Evolutionary conservation across 2,797 vertebrate species (phyloP).

Genomic region (Pseudochirops corinnae): DNA sequence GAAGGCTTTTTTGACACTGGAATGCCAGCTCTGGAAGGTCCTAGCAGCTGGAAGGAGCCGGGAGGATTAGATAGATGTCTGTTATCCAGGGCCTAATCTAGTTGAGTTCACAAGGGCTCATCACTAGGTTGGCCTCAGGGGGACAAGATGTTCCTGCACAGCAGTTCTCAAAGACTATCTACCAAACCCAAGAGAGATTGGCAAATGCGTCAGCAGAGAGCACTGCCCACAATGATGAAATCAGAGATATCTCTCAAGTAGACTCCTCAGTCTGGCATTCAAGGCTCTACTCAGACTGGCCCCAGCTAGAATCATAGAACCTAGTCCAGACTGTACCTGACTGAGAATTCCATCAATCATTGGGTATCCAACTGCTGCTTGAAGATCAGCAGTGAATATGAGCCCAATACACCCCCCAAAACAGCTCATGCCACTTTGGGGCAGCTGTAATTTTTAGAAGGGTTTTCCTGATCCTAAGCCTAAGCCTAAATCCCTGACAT

Average conservation of each 20-base stretch:
- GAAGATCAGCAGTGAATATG: background rate
- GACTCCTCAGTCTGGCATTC: background rate
- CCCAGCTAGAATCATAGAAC: background rate
- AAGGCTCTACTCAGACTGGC: background rate
- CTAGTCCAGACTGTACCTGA: background rate
- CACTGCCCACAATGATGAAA: background rate
- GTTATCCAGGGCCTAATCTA: background rate
- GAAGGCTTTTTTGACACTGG: background rate
- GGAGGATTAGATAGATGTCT: background rate
- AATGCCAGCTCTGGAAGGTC: background rate
- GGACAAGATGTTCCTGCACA: background rate
- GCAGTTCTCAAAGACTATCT: background rate
- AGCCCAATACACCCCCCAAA: background rate
- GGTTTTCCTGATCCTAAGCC: background rate
- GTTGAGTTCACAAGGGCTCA: background rate
- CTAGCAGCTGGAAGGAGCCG: background rate
- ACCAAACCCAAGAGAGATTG: background rate
- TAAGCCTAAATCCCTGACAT: background rate
- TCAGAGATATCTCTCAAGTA: background rate
- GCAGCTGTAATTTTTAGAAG: background rate
- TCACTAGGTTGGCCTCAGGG: background rate
- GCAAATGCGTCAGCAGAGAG: background rate
- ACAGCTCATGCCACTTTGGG: background rate
- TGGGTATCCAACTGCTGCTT: background rate
- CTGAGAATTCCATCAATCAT: background rate